These are phyloP conservation scores for Drymodes brunneopygia DNA, from an alignment of 2,113 vertebrate species.

Conservation along the genomic window DNA sequence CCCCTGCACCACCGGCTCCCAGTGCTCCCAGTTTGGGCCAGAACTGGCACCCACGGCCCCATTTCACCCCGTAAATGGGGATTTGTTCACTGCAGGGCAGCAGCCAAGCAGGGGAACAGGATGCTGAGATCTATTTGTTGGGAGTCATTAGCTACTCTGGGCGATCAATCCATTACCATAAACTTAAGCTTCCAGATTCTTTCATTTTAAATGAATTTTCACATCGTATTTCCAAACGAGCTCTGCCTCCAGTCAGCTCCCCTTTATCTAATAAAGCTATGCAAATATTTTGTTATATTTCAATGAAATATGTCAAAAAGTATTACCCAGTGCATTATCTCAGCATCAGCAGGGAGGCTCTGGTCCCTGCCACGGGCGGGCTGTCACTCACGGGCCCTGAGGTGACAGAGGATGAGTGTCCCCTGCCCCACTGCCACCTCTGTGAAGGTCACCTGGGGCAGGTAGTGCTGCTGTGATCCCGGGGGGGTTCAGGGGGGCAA, in stretches of 20 bases:
- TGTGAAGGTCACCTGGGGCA: neutral
- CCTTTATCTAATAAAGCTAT: slow-evolving; percentile 79
- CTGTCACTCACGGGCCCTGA: neutral
- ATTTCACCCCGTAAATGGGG: neutral
- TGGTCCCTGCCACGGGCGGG: neutral
- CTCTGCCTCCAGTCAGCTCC: slow-evolving; percentile 74
- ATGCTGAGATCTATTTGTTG: slow-evolving; percentile 50
- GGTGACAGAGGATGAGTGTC: fast-evolving
- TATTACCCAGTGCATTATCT: slow-evolving; percentile 64
- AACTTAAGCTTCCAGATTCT: slow-evolving; percentile 72
- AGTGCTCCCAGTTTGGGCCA: neutral
- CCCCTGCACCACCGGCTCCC: fast-evolving
- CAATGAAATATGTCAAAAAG: slow-evolving; percentile 72
- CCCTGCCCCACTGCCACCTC: neutral
- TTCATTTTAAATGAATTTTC: slow-evolving; percentile 78
- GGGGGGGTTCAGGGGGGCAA: neutral
- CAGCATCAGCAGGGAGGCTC: neutral
- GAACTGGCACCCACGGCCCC: neutral
- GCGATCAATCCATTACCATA: slow-evolving; percentile 71
- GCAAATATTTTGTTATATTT: slow-evolving; percentile 80
- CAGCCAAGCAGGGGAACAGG: neutral
- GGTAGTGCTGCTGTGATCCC: neutral
- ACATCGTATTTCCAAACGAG: slow-evolving; percentile 75
- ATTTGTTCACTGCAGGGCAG: neutral
- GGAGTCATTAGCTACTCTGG: slow-evolving; percentile 70